Base-by-base conservation (phyloP, 1,140 invertebrate species). In the Xylocopa sonorina region DNA sequence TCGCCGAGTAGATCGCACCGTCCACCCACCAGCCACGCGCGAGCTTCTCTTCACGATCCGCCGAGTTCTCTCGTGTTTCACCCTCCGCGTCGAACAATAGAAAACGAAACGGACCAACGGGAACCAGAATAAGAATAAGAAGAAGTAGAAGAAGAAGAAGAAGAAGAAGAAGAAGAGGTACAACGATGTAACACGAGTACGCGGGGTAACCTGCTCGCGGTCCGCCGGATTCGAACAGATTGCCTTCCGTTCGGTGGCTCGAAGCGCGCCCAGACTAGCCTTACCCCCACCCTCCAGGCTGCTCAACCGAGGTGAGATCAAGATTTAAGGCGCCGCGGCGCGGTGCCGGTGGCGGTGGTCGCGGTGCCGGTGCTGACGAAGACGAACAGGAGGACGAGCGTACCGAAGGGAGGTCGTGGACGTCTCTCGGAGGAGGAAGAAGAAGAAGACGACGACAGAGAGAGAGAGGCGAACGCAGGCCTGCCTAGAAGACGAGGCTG, bases 191-290 rank as follows among this genome's bases (percentile, higher is more conserved):
- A 55, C 50, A 60, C 53, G 75, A 74, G 68, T 74, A 69, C 83
- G 51, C 62, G 63, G 80, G 83, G 72, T 80, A 83, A 83, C 81
- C 91, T 91, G 91, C 90, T 91, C 89, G 90, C 91, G 89, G 90
- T 91, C 89, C 90, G 91, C 90, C 91, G 90, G 91, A 92, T 92
- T 92, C 90, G 89, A 92, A 90, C 91, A 90, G 90, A 92, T 92
- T 92, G 91, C 89, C 91, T 92, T 92, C 91, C 91, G 91, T 90
- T 92, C 89, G 86, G 87, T 86, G 87, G 88, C 88, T 92, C 90
- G 87, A 92, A 92, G 91, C 91, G 89, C 90, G 87, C 91, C 88
- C 91, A 91, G 91, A 92, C 90, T 91, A 85, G 89, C 90, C 89
- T 90, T 91, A 89, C 90, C 91, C 89, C 90, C 90, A 86, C 89